Conservation (phyloP, 1,140 invertebrate genomes). For the Steinernema khuongi region DNA sequence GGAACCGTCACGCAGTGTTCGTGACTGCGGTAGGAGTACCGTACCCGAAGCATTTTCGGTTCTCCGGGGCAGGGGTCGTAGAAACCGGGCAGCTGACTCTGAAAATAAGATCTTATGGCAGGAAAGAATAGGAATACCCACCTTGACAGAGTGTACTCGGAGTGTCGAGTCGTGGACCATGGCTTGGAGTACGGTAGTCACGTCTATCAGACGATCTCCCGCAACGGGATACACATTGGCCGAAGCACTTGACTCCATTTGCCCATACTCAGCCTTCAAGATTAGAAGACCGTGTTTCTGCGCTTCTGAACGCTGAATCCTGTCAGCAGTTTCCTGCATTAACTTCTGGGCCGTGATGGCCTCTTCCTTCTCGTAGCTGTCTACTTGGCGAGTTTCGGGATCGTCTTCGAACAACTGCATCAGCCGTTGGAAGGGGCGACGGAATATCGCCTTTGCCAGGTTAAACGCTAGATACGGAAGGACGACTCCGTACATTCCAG, state of each 20-base stretch:
- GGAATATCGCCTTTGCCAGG: constrained; percentile 43
- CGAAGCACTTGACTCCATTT: constrained; percentile 46
- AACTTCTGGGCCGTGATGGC: constrained; percentile 64
- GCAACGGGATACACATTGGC: constrained; percentile 40
- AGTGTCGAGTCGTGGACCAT: constrained; percentile 83
- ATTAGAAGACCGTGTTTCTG: constrained; percentile 76
- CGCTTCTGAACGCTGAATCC: constrained; percentile 68
- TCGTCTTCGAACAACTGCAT: constrained; percentile 47
- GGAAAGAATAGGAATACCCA: constrained; percentile 59
- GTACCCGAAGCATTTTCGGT: constrained; percentile 77
- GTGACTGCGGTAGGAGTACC: constrained; percentile 76
- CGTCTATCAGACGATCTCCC: constrained; percentile 73
- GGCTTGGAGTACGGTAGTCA: constrained; percentile 85
- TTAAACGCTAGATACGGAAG: constrained; percentile 37
- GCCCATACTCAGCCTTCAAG: constrained; percentile 71
- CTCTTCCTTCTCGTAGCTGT: constrained; percentile 46
- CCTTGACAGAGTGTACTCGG: constrained; percentile 78
- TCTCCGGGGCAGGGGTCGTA: constrained; percentile 91
- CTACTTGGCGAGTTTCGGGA: constrained; percentile 39
- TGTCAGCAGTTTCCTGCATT: constrained; percentile 68
- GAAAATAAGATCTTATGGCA: constrained; percentile 55
- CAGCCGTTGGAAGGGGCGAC: constrained; percentile 29
- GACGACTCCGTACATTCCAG: constrained; percentile 45
- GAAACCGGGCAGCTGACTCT: constrained; percentile 90
- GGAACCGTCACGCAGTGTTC: constrained; percentile 73